Base-by-base conservation (phyloP, 1,140 invertebrate genomes). In the Drosophila nasuta region DNA sequence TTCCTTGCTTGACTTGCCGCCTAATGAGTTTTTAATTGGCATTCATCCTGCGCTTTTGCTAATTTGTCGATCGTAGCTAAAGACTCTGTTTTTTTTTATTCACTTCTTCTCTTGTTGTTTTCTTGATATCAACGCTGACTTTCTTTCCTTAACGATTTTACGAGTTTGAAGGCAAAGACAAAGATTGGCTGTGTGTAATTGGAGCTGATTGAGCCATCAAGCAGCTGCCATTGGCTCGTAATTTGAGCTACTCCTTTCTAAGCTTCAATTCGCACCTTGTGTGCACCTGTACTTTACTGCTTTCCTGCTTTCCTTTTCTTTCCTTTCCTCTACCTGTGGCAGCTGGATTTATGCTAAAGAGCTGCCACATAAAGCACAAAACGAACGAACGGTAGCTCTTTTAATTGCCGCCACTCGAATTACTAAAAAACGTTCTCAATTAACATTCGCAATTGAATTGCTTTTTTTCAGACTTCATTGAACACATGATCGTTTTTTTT, bases 21-120 rank as follows among this genome's bases (percentile, higher is more conserved):
- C 83, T 88, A 83, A 88, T 88, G 83, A 83, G 81, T 89, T 88
- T 88, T 88, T 88, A 88, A 88, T 88, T 88, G 83, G 85, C 56
- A 45, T 46, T 56, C 33, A 28, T 71, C 68, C 54, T 56, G 57
- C 17, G 43, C 64, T 48, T 62, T 60, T 54, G 54, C 58, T 63
- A 68, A 81, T 70, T 79, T 71, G 79, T 72, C 48, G 69, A 76
- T 30, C 54, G 66, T 69, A 52, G 65, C 51, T 35, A 57, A 72
- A 51, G 28, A 28, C 13, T 15, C 30, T 38, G 6, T 38, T 38
- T 38, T 38, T 38, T 41, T 33, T 41, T 49, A 33, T 17, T 13
- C 17, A 7, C 17, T 66, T 33, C 17, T 66, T 33, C 52, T 54
- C 1, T 30, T 30, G 10, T 51, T 41, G 13, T 20, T 20, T 20